Evolutionary conservation across 64 coral and sea anemone genomes (phyloP), one percentile per base, ranked within the genome.

Genomic region (Montipora cactus): DNA sequence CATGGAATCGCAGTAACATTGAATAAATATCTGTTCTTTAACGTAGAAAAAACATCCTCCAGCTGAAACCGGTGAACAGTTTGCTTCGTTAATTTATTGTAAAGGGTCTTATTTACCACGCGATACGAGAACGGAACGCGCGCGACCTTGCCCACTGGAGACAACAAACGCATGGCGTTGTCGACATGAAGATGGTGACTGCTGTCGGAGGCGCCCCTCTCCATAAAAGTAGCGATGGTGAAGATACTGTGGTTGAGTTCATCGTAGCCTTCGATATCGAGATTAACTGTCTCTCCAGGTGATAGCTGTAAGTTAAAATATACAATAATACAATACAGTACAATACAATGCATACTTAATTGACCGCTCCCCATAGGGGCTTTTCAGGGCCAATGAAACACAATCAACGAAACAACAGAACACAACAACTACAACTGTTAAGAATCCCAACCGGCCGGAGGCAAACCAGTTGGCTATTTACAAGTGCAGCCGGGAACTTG

Each of bases 221-320:
- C 67, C 14, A 75, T 75, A 2, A 96, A 48, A 15, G 68, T 75
- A 3, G 90, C 87, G 6, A 99, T 77, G 49, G 98, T 92, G 28
- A 92, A 96, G 0, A 99, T 79, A 48, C 75, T 66, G 71, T 99
- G 83, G 67, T 92, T 92, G 14, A 99, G 76, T 58, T 99, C 89
- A 57, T 99, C 98, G 5, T 76, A 59, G 21, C 89, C 98, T 74
- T 92, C 71, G 19, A 99, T 85, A 12, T 95, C 58, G 2, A 99
- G 28, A 1, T 67, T 83, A 5, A 87, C 44, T 47, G 89, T 84
- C 75, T 99, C 95, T 11, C 98, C 98, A 74, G 98, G 98, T 5
- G 83, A 94, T 2, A 96, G 53, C 98, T 99, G 49, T 4, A 78
- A 75, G 3, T 8, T 2, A 69, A 22, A 16, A 46, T 71, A 83